A percentile compares a stretch with the other conserved stretches of the same genome.
Evolutionary conservation across 2,113 vertebrate genomes (phyloP).

Genomic region (Colistium nudipinnis): DNA sequence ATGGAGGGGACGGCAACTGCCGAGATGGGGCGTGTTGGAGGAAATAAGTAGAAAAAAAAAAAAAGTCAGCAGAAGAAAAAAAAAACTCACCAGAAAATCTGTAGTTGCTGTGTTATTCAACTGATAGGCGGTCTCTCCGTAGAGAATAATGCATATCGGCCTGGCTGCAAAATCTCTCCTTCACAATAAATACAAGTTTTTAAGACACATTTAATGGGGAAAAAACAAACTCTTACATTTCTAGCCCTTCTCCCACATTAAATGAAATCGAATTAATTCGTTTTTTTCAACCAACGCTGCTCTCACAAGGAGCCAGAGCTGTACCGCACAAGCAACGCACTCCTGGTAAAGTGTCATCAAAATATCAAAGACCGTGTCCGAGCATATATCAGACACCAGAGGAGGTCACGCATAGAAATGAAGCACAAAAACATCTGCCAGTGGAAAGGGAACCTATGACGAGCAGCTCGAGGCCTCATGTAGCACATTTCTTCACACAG

Average conservation of each 20-base stretch:
- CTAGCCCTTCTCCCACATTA: no score
- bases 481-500: not conserved
- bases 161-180: not conserved
- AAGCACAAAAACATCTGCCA: not conserved
- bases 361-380: no score
- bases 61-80: not conserved
- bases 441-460: not conserved
- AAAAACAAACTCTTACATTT: no score
- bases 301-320: no score
- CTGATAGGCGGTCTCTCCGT: not conserved
- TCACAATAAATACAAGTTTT: not conserved
- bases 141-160: not conserved
- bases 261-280: no score
- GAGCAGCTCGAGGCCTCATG: not conserved
- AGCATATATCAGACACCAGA: no score
- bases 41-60: no score
- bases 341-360: no score
- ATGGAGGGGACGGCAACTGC: slow-evolving; percentile 18
- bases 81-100: slow-evolving; percentile 5
- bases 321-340: no score
- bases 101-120: not conserved
- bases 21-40: not conserved
- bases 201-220: no score
- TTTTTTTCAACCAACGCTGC: no score
- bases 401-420: not conserved